Base-by-base conservation (phyloP, 2,888 invertebrate species). In the Epinotia demarniana region DNA sequence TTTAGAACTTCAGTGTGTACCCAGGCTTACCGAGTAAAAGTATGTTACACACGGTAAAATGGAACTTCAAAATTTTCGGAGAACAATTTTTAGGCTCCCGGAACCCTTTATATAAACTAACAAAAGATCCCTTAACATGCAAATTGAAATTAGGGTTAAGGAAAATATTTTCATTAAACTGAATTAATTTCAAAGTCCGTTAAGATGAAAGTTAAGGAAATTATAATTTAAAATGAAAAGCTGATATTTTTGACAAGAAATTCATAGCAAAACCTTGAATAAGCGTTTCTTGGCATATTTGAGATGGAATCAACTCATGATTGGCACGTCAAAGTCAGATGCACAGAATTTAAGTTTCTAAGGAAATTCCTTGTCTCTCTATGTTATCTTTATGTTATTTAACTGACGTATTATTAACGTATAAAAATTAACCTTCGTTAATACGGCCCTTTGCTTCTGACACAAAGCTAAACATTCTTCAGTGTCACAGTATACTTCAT, bases 101-200 rank as follows among this genome's bases (percentile, higher is more conserved):
- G 33, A n/a, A 61, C n/a, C 69, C 58, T 69, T 69, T 60, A 46
- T 27, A 23, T 60, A 69, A 60, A 60, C 69, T 69, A 46, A 68
- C 68, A 68, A 69, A 58, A 69, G 60, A 57, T 69, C 58, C 60
- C 69, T 69, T 46, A 60, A 27, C 46, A 69, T 60, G 68, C 58
- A 46, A 69, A 69, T 69, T 69, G 58, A 69, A 69, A 69, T 69
- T 69, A 69, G 69, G 58, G 58, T 27, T 43, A 58, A 69, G 58
- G 69, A 69, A 69, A 69, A 69, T 46, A 69, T 69, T 69, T 69
- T 60, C 69, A n/a, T n/a, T 46, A 69, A 69, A 69, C 23, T 58
- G 58, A 68, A 58, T 69, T 69, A n/a, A 46, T 60, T 69, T 69
- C n/a, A 1, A n/a, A 61, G 46, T 12, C 23, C 13, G 58, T 39